These are phyloP conservation scores for Orcinus orca DNA, from an alignment of 2,113 vertebrate genomes.

Conservation along the genomic window DNA sequence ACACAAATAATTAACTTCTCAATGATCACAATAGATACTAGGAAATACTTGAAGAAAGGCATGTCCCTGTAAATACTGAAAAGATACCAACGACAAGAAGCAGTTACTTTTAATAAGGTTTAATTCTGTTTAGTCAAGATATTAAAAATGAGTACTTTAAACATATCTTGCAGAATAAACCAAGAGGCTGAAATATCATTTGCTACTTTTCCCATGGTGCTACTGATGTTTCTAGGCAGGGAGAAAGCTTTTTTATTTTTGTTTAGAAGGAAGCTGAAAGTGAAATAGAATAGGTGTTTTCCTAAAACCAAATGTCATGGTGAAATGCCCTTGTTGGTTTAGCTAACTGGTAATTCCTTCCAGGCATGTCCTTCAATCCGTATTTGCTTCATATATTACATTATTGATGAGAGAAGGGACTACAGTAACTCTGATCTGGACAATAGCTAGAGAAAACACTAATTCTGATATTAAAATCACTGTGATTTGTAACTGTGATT, in stretches of 20 bases:
- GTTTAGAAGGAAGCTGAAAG: slow-evolving; percentile 27
- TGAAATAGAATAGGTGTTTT: neutral
- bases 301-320: neutral
- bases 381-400: neutral
- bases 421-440: neutral
- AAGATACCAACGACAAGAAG: neutral
- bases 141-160: neutral
- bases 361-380: neutral
- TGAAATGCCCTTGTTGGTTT: neutral
- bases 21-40: neutral
- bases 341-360: neutral
- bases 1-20: neutral
- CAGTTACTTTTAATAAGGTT: neutral
- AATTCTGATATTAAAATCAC: slow-evolving; percentile 25
- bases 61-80: neutral
- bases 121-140: neutral
- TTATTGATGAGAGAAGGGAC: neutral
- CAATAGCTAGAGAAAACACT: neutral
- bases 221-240: neutral
- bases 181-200: neutral
- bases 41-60: slow-evolving; percentile 33
- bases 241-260: slow-evolving; percentile 23
- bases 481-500: neutral
- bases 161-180: neutral
- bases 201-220: neutral